Conservation (phyloP, 2,888 invertebrate genomes). For the Tetragnatha montana region DNA sequence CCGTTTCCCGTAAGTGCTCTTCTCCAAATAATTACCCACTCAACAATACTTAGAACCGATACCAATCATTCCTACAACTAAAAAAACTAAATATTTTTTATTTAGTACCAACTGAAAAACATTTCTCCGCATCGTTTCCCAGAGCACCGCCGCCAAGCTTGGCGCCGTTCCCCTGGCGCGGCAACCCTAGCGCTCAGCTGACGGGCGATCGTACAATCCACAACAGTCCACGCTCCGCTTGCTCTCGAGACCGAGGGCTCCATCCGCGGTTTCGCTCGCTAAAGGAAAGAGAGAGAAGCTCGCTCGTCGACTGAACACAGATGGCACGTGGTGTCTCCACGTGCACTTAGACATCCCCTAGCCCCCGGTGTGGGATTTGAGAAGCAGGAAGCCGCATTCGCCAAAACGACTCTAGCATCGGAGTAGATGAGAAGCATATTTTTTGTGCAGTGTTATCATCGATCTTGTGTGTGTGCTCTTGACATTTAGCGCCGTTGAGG, state of each 20-base stretch:
- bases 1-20: too few relatives aligned
- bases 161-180: slow-evolving; percentile 2
- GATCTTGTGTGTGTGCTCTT: slow-evolving; percentile 47
- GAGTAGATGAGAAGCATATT: slow-evolving; percentile 38
- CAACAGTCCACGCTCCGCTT: slow-evolving; percentile 50
- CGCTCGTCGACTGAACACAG: slow-evolving; percentile 18
- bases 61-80: too few relatives aligned
- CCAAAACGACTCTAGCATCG: background rate
- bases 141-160: slow-evolving; percentile 8
- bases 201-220: slow-evolving; percentile 39
- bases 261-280: background rate
- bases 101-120: too few relatives aligned
- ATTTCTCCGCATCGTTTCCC: too few relatives aligned
- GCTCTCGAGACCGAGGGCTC: slow-evolving; percentile 11
- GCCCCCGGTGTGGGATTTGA: background rate
- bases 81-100: too few relatives aligned
- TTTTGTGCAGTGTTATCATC: slow-evolving; percentile 45
- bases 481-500: slow-evolving; percentile 32
- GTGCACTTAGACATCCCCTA: slow-evolving; percentile 18
- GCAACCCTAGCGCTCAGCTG: slow-evolving; percentile 52
- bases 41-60: too few relatives aligned
- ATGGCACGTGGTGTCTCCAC: slow-evolving; percentile 41
- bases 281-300: background rate
- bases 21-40: too few relatives aligned
- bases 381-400: background rate